phyloP scores from a whole-genome alignment of 2,113 vertebrate species.

The Manacus vitellinus region DNA sequence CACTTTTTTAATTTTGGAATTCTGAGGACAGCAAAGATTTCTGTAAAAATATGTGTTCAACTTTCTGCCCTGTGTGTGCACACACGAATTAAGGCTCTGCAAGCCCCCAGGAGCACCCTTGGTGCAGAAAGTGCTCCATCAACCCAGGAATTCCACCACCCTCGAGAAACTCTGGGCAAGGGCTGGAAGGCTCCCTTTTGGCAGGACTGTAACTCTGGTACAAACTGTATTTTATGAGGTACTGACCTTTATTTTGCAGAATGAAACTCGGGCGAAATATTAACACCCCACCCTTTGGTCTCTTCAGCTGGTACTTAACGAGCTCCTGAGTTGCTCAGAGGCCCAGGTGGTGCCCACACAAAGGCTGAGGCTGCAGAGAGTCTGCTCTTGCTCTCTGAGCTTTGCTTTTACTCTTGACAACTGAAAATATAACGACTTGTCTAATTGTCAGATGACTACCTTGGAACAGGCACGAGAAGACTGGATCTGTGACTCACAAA shows the following conservation, averaged over 20 bases:
- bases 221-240: neutral
- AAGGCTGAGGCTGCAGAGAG: neutral
- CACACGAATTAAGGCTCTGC: neutral
- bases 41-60: fast-evolving
- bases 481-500: neutral
- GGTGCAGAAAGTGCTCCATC: neutral
- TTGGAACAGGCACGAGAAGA: neutral
- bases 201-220: neutral
- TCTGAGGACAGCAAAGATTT: neutral
- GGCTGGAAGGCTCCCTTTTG: neutral
- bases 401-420: neutral
- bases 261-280: neutral
- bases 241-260: neutral
- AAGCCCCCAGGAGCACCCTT: neutral
- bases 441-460: neutral
- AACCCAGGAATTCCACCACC: neutral
- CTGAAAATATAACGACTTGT: neutral
- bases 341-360: neutral
- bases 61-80: neutral
- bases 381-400: neutral
- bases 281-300: neutral
- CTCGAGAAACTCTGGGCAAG: neutral
- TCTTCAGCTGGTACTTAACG: neutral
- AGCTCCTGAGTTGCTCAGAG: neutral
- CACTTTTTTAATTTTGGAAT: neutral